Evolutionary conservation across 1,140 invertebrate species (phyloP).

Genomic region (Cephus cinctus): DNA sequence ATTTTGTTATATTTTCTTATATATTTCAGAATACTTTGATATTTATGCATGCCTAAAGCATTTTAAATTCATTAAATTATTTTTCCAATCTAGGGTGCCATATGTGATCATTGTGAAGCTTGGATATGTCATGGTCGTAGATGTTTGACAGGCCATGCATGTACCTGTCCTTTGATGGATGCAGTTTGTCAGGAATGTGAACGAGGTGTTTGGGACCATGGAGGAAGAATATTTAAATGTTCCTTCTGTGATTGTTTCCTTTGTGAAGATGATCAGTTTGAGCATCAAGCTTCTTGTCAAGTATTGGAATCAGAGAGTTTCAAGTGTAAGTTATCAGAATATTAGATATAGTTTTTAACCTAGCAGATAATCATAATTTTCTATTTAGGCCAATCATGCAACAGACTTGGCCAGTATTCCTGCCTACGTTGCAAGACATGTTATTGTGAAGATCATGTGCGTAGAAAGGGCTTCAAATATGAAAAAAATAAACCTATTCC

Average conservation of each 20-base stretch:
- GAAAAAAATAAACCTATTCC: slow-evolving; percentile 85
- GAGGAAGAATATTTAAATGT: slow-evolving; percentile 88
- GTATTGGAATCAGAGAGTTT: slow-evolving; percentile 89
- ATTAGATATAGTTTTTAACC: slow-evolving; percentile 1
- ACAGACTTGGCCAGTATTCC: slow-evolving; percentile 90
- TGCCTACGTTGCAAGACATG: slow-evolving; percentile 94
- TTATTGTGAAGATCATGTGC: slow-evolving; percentile 96
- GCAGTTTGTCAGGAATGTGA: slow-evolving; percentile 91
- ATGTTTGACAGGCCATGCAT: slow-evolving; percentile 90
- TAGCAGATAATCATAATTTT: too few species aligned
- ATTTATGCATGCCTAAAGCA: slow-evolving; percentile 6
- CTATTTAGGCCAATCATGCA: slow-evolving; percentile 81
- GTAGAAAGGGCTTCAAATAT: slow-evolving; percentile 90
- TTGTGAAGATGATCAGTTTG: slow-evolving; percentile 98
- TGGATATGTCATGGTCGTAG: slow-evolving; percentile 95
- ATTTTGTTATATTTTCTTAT: slow-evolving; percentile 5
- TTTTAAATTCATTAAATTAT: not conserved
- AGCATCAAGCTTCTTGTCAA: slow-evolving; percentile 97
- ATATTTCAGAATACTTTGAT: slow-evolving; percentile 3
- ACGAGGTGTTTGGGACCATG: slow-evolving; percentile 91
- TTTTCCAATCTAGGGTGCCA: slow-evolving; percentile 75
- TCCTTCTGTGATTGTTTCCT: slow-evolving; percentile 88
- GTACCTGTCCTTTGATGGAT: slow-evolving; percentile 84
- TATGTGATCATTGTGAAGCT: slow-evolving; percentile 97
- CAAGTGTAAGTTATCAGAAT: slow-evolving; percentile 94